Evolutionary conservation across 2,113 vertebrate genomes (phyloP).

Genomic region (Aythya baeri): DNA sequence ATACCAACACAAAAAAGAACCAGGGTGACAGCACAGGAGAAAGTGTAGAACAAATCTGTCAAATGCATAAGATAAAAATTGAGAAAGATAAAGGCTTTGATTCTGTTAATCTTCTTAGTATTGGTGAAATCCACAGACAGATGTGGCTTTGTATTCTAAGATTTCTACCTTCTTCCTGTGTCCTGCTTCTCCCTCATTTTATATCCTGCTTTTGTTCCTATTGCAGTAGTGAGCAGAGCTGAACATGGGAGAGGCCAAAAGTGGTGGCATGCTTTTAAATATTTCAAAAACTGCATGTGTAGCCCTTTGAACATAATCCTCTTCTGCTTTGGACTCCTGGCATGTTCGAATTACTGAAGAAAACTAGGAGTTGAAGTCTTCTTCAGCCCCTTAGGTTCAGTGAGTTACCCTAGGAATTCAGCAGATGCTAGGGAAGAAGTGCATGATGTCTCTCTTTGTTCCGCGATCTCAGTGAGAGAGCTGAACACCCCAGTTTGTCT

Average conservation of each 20-base stretch:
- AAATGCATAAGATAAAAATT: not conserved
- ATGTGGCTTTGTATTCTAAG: not conserved
- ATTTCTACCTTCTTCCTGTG: not conserved
- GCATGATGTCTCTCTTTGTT: not conserved
- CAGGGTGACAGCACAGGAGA: not conserved
- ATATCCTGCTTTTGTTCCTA: not conserved
- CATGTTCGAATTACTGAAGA: conserved; percentile 2
- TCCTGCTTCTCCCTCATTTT: not conserved
- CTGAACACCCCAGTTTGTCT: not conserved
- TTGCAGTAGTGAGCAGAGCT: not conserved
- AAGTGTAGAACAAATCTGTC: not conserved
- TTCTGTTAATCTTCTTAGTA: not conserved
- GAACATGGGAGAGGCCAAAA: not conserved
- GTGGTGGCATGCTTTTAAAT: not conserved
- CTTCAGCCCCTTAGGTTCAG: not conserved
- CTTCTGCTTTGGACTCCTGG: not conserved
- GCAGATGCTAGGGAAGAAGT: not conserved
- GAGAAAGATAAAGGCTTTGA: not conserved
- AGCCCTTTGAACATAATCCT: not conserved
- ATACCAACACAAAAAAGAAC: not conserved
- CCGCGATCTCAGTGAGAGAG: not conserved
- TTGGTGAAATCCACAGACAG: not conserved
- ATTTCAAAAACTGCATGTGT: not conserved
- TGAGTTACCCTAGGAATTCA: not conserved
- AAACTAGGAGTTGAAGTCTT: not conserved